Evolutionary conservation across 1,140 invertebrate species (phyloP).

Genomic region (Belonocnema kinseyi): DNA sequence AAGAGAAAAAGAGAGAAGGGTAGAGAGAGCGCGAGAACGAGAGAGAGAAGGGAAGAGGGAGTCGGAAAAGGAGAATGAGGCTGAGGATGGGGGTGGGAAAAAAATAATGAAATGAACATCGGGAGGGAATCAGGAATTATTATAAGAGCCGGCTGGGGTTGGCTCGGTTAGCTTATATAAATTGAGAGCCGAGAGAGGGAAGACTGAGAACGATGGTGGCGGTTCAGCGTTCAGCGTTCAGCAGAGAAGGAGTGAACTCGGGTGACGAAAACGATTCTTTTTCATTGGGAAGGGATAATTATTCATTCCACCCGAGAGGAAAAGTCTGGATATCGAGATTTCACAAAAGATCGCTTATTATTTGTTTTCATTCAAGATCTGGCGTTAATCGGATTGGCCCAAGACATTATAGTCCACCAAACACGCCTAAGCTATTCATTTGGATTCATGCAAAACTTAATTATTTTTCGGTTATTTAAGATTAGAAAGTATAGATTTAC

Average conservation of each 20-base stretch:
- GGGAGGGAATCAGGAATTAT: constrained; percentile 71
- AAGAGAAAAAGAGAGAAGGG: constrained; percentile 29
- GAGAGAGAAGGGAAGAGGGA: constrained; percentile 6
- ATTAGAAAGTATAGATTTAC: too few species aligned
- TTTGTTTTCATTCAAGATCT: background rate
- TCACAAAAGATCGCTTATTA: background rate
- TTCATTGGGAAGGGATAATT: constrained; percentile 60
- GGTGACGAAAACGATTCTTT: constrained; percentile 59
- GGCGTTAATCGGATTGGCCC: too few species aligned
- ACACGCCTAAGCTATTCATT: too few species aligned
- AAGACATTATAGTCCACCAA: too few species aligned
- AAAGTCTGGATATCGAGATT: constrained; percentile 36
- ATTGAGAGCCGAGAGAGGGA: constrained; percentile 58
- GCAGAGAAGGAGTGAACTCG: constrained; percentile 28
- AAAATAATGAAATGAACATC: constrained; percentile 77
- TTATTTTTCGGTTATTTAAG: too few species aligned
- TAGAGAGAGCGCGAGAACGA: background rate
- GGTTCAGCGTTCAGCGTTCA: background rate
- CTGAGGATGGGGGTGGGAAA: constrained; percentile 57
- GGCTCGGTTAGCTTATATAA: constrained; percentile 65
- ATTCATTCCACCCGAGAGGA: constrained; percentile 56
- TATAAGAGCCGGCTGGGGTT: constrained; percentile 68
- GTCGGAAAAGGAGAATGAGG: constrained; percentile 46
- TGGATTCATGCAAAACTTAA: too few species aligned
- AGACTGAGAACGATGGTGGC: constrained; percentile 27